Conservation (phyloP, 2,113 vertebrate genomes). For the Chamaea fasciata region DNA sequence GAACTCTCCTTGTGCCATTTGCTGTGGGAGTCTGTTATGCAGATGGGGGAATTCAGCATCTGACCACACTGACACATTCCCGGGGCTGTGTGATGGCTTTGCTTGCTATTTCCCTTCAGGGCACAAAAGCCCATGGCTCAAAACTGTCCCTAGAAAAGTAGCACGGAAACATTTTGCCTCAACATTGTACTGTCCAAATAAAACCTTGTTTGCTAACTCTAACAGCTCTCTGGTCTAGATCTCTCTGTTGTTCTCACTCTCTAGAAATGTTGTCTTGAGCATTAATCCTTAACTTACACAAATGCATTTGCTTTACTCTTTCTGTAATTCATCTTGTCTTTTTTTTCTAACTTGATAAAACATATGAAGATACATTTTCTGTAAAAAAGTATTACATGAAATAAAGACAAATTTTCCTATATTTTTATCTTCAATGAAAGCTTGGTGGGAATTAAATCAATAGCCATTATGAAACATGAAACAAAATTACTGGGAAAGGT, state of each 20-base stretch:
- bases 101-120: not conserved
- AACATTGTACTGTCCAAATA: not conserved
- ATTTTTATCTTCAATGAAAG: not conserved
- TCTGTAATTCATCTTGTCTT: not conserved
- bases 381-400: not conserved
- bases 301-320: not conserved
- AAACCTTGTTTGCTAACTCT: not conserved
- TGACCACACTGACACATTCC: not conserved
- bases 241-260: not conserved
- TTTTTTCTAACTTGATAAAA: not conserved
- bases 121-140: not conserved
- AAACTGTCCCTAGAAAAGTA: not conserved
- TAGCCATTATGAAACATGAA: not conserved
- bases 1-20: not conserved
- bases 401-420: not conserved
- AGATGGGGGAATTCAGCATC: not conserved
- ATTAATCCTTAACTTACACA: not conserved
- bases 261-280: not conserved
- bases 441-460: not conserved
- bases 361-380: not conserved
- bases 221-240: not conserved
- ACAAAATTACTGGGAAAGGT: not conserved
- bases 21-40: accelerated
- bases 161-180: not conserved
- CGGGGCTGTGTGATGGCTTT: not conserved